A percentile compares a stretch with the other conserved stretches of the same genome.
Conservation (phyloP, 2,113 vertebrate genomes). For the Colinus virginianus region DNA sequence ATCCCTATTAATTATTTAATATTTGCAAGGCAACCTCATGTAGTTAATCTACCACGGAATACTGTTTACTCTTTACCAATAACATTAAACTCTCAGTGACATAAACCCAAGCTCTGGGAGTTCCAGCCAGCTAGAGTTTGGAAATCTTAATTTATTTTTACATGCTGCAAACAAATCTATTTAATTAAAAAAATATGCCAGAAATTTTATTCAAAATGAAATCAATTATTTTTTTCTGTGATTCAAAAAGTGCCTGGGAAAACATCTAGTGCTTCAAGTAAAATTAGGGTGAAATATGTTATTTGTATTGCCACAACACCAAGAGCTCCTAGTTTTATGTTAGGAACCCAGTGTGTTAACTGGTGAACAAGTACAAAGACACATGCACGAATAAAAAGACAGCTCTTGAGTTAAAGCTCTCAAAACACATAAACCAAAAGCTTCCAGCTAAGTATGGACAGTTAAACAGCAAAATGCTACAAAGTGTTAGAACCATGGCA, state of each 20-base stretch:
- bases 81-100: conserved; percentile 26
- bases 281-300: background rate
- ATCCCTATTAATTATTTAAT: conserved; percentile 12
- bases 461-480: background rate
- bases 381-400: background rate
- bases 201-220: background rate
- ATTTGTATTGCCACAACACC: background rate
- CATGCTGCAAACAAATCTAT: conserved; percentile 33
- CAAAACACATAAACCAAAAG: background rate
- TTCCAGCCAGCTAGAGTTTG: background rate
- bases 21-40: background rate
- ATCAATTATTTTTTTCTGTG: background rate
- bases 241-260: background rate
- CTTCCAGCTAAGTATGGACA: background rate
- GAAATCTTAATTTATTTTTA: conserved; percentile 37
- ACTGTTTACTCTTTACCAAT: conserved; percentile 39
- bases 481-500: background rate
- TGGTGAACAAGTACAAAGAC: background rate
- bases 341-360: background rate
- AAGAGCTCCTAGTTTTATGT: background rate
- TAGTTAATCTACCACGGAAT: background rate
- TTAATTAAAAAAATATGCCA: conserved; percentile 38
- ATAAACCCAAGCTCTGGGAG: background rate
- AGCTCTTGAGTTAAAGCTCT: background rate
- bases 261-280: background rate